Evolutionary conservation across 2,888 invertebrate genomes (phyloP).

Genomic region (Sturmia bella): DNA sequence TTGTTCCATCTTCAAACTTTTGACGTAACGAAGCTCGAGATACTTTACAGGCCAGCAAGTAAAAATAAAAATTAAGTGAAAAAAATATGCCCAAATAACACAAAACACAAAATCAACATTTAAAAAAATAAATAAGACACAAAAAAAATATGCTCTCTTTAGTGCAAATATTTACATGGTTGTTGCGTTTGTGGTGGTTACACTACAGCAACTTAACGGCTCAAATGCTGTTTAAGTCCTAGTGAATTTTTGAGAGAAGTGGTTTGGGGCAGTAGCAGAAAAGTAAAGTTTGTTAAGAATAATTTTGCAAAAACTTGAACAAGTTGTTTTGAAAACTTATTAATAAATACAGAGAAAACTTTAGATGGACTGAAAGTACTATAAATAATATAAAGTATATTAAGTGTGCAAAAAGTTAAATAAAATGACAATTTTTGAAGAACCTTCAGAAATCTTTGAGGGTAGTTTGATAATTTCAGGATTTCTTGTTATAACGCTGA

Average conservation of each 20-base stretch:
- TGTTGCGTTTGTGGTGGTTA: conserved; percentile 18
- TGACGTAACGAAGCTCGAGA: conserved; percentile 13
- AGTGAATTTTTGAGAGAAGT: conserved; percentile 1
- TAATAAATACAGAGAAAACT: conserved; percentile 49
- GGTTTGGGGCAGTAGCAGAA: not conserved
- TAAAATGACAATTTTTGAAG: not conserved
- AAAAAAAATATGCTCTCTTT: not conserved
- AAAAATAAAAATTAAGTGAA: conserved; percentile 6
- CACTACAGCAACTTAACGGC: not conserved
- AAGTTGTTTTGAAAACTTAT: conserved; percentile 39
- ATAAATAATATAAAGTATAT: conserved; percentile 1
- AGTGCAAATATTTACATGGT: conserved; percentile 30
- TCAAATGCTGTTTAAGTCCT: conserved; percentile 1
- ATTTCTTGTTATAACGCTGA: no score
- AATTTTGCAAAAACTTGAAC: conserved; percentile 33
- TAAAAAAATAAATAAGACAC: conserved; percentile 1
- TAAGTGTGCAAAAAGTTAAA: not conserved
- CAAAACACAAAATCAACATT: not conserved
- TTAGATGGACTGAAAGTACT: conserved; percentile 8
- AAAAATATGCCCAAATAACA: not conserved
- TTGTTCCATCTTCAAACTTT: conserved; percentile 26
- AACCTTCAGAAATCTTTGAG: not conserved
- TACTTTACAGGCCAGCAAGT: conserved; percentile 21
- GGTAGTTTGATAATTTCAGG: no score
- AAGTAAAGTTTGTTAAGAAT: conserved; percentile 18